Conservation (phyloP, 2,113 vertebrate species). For the Gobiocypris rarus region DNA sequence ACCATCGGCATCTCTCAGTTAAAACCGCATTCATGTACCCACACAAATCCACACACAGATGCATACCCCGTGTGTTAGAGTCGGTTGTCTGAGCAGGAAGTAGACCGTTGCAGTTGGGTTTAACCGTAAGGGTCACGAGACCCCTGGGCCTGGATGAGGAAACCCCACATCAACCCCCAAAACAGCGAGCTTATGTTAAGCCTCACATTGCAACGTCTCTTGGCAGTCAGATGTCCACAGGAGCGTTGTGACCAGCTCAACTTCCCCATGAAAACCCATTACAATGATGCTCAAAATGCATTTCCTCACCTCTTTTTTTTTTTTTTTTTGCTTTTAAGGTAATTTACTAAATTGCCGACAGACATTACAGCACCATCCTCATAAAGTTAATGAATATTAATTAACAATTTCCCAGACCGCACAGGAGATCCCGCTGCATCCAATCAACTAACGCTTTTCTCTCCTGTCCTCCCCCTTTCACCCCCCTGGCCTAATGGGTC, state of each 20-base stretch:
- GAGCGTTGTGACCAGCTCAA: background rate
- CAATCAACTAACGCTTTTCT: slow-evolving; percentile 49
- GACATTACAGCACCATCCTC: slow-evolving; percentile 13
- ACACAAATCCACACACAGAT: slow-evolving; percentile 59
- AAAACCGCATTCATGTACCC: slow-evolving; percentile 55
- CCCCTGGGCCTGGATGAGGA: slow-evolving; percentile 68
- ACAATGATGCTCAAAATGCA: background rate
- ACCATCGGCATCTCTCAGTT: slow-evolving; percentile 47
- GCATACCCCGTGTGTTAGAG: slow-evolving; percentile 52
- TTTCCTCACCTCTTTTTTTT: background rate
- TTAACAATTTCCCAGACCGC: slow-evolving; percentile 35
- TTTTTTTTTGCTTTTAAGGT: background rate
- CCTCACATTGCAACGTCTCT: background rate
- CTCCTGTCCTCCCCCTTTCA: slow-evolving; percentile 37
- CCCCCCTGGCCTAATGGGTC: slow-evolving; percentile 48
- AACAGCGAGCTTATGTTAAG: background rate
- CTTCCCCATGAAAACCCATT: background rate
- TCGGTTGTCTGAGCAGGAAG: slow-evolving; percentile 74
- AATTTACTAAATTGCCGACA: slow-evolving; percentile 34
- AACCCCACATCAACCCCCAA: slow-evolving; percentile 43
- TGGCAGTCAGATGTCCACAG: background rate
- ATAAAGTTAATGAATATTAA: slow-evolving; percentile 39
- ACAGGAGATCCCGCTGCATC: slow-evolving; percentile 45
- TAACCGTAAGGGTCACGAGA: slow-evolving; percentile 73
- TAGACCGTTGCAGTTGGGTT: slow-evolving; percentile 79